Conservation (phyloP, 2,797 vertebrate species). For the Diglossa cyanea region DNA sequence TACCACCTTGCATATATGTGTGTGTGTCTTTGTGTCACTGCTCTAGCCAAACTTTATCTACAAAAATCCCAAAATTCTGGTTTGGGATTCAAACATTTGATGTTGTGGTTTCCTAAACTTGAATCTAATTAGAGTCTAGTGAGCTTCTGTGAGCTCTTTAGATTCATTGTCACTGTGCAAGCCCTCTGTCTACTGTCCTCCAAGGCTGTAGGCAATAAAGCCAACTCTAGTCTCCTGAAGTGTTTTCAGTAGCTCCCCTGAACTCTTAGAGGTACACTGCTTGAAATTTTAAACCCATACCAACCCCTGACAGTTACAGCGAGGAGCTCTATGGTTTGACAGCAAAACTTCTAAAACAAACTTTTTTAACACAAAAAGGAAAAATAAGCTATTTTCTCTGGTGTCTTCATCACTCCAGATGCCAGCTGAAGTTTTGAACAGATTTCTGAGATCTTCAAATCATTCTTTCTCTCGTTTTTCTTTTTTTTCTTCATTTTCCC, state of each 20-base stretch:
- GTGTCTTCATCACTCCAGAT: background rate
- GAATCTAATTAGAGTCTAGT: background rate
- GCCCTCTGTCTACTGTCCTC: background rate
- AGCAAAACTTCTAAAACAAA: background rate
- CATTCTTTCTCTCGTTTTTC: background rate
- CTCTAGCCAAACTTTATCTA: background rate
- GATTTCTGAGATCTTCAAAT: background rate
- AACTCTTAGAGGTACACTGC: background rate
- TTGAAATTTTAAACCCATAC: background rate
- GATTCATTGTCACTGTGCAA: background rate
- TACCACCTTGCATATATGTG: background rate
- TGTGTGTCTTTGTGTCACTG: background rate
- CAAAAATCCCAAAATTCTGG: background rate
- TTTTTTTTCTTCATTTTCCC: background rate
- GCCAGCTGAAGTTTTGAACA: background rate
- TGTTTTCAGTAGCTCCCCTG: background rate
- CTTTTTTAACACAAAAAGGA: background rate
- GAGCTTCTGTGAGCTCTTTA: background rate
- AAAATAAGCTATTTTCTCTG: background rate
- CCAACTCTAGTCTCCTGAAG: background rate
- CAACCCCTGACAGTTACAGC: background rate
- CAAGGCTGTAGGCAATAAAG: background rate
- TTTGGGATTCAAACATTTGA: background rate
- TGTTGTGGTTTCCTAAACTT: background rate
- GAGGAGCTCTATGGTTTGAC: background rate